Percentiles rank a stretch among this genome's conserved stretches.
Conservation (phyloP, 2,797 vertebrate species). For the Eulemur mongoz region DNA sequence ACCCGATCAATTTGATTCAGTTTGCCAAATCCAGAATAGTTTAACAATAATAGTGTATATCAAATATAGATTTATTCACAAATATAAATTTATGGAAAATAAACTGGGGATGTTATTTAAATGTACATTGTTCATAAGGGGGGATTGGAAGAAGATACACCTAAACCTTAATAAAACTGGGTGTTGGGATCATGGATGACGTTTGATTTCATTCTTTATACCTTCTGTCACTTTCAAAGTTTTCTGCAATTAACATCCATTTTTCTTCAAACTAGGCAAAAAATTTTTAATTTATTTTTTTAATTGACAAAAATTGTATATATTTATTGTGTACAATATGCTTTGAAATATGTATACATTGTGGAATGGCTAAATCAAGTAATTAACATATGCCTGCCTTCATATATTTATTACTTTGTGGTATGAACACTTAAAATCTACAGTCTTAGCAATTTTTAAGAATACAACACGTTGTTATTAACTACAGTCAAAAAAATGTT, state of each 20-base stretch:
- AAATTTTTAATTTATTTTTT: background rate
- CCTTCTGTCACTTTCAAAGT: background rate
- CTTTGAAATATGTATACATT: background rate
- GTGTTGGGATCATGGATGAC: background rate
- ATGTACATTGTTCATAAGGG: background rate
- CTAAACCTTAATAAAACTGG: background rate
- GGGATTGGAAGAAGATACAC: background rate
- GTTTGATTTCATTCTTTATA: background rate
- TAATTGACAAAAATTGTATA: background rate
- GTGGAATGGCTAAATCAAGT: background rate
- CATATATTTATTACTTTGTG: background rate
- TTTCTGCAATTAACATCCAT: background rate
- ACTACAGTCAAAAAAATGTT: background rate
- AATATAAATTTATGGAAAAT: background rate
- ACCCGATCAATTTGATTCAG: background rate
- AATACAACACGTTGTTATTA: background rate
- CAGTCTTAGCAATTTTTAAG: background rate
- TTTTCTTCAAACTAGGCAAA: conserved; percentile 24
- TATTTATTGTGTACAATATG: background rate
- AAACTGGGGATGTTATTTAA: background rate
- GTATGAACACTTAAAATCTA: background rate
- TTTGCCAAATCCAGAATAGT: background rate
- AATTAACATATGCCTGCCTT: background rate
- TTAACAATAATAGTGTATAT: background rate
- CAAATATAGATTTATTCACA: background rate